These are phyloP conservation scores for Byasa hedistus DNA, from an alignment of 2,888 invertebrate species.

Conservation along the genomic window DNA sequence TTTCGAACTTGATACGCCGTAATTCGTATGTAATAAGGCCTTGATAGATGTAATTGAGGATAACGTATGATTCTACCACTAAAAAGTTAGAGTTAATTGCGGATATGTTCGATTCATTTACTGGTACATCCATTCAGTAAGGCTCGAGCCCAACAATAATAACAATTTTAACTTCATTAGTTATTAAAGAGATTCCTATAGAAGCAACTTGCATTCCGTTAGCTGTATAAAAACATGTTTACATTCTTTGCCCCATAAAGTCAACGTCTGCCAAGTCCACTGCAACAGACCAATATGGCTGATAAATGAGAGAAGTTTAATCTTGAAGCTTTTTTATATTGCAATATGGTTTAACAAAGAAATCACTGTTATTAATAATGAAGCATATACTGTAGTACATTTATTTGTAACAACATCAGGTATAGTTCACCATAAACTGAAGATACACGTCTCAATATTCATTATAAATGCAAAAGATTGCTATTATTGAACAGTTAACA, in stretches of 20 bases:
- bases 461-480: background rate
- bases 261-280: constrained; percentile 4
- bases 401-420: too few relatives aligned
- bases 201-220: constrained; percentile 22
- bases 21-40: too few relatives aligned
- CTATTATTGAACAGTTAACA: constrained; percentile 27
- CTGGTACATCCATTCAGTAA: too few relatives aligned
- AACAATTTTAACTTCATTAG: background rate
- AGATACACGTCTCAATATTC: background rate
- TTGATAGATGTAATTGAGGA: too few relatives aligned
- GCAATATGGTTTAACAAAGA: background rate
- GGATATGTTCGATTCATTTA: too few relatives aligned
- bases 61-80: too few relatives aligned
- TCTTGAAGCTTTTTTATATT: constrained; percentile 28
- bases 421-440: background rate
- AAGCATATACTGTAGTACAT: too few relatives aligned
- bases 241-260: constrained; percentile 16
- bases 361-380: background rate
- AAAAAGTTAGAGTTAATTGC: too few relatives aligned
- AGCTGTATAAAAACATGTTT: constrained; percentile 21
- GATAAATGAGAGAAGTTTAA: constrained; percentile 20
- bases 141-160: background rate
- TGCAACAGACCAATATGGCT: constrained; percentile 22
- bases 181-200: constrained; percentile 10
- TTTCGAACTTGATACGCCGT: too few relatives aligned